These are phyloP conservation scores for Tangara arthus DNA, from an alignment of 2,797 vertebrate species.

Conservation along the genomic window DNA sequence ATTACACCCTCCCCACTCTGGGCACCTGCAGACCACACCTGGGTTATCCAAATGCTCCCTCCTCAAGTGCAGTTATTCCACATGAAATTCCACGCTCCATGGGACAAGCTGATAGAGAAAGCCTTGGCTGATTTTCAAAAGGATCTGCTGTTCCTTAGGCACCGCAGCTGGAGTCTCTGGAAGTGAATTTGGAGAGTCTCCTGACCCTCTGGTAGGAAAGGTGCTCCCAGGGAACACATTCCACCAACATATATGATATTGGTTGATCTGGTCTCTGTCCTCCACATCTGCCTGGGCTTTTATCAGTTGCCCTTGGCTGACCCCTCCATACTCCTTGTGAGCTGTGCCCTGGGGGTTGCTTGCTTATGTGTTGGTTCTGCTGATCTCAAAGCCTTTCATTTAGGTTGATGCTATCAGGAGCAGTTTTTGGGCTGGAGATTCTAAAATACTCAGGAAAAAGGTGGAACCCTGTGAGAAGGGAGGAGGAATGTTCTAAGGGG, in stretches of 20 bases:
- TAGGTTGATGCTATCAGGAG: neutral
- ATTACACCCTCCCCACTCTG: rapidly evolving
- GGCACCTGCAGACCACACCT: neutral
- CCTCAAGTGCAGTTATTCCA: neutral
- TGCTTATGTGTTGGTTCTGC: neutral
- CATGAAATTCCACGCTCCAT: rapidly evolving
- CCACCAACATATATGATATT: rapidly evolving
- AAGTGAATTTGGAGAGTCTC: neutral
- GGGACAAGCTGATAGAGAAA: neutral
- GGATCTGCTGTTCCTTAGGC: rapidly evolving
- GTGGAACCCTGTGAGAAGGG: neutral
- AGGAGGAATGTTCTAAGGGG: neutral
- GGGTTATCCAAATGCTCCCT: neutral
- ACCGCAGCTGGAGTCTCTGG: rapidly evolving
- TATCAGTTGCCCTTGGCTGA: neutral
- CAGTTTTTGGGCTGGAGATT: neutral
- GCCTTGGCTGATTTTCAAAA: neutral
- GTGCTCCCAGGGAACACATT: rapidly evolving
- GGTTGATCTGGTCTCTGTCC: neutral
- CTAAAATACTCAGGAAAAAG: neutral
- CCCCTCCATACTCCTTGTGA: neutral
- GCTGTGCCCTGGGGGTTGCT: neutral
- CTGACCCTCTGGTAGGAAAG: neutral
- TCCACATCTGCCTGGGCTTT: neutral
- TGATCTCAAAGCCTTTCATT: neutral